Conservation (phyloP, 30 jellyfish, hydroid and myxozoan genomes). For the Sanderia malayensis region DNA sequence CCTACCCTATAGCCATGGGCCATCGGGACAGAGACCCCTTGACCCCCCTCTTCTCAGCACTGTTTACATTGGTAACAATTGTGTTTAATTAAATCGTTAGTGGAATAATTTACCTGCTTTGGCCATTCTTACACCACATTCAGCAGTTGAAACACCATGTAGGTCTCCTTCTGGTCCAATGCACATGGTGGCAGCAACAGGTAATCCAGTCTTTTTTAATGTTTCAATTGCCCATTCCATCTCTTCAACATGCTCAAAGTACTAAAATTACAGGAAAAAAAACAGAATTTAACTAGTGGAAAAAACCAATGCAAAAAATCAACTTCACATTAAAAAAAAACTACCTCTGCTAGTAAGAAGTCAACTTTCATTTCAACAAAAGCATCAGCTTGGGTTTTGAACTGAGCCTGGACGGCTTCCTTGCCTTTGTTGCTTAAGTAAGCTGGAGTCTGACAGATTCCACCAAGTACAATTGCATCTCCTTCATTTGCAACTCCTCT, state of each 20-base stretch:
- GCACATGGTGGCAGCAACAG: constrained; percentile 90
- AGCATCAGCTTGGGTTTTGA: constrained; percentile 70
- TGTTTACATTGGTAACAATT: too few species aligned
- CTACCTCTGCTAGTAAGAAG: constrained; percentile 80
- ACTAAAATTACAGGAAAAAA: constrained; percentile 5
- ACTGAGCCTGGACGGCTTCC: constrained; percentile 79
- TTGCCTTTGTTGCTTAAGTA: constrained; percentile 77
- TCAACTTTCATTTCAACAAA: constrained; percentile 75
- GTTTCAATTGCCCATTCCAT: constrained; percentile 99
- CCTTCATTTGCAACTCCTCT: constrained; percentile 94
- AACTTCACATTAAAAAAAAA: too few species aligned
- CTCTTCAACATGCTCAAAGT: constrained; percentile 91
- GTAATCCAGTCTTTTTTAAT: constrained; percentile 67
- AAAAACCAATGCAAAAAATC: too few species aligned
- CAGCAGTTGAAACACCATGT: constrained; percentile 90
- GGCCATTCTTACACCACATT: constrained; percentile 96
- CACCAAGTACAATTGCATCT: constrained; percentile 88
- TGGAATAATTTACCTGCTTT: constrained; percentile 97
- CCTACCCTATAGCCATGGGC: too few species aligned
- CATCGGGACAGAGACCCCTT: too few species aligned
- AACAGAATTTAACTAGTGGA: too few species aligned
- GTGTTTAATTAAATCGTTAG: too few species aligned
- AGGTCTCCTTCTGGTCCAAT: constrained; percentile 98
- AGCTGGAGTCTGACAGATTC: constrained; percentile 89
- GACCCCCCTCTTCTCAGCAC: too few species aligned